Percentiles rank a stretch among this genome's conserved stretches.
phyloP scores from a whole-genome alignment of 2,888 invertebrate genomes.

The Epistrophella euchroma region DNA sequence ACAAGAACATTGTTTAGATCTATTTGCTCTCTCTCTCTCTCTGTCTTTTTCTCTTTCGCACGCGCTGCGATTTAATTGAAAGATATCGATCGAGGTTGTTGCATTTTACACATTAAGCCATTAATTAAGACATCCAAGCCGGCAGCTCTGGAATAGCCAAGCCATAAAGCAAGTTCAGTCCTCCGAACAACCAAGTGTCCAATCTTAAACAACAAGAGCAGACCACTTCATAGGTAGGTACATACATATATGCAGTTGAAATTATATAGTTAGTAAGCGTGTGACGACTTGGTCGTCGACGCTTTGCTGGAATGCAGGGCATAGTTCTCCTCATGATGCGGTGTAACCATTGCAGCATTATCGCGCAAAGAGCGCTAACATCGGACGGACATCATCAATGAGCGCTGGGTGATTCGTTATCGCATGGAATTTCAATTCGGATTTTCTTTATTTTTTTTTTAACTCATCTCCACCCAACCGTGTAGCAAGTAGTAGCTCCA shows the following conservation, averaged over 20 bases:
- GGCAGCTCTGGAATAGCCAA: constrained; percentile 32
- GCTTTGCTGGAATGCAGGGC: constrained; percentile 65
- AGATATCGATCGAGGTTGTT: constrained; percentile 76
- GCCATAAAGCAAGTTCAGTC: neutral
- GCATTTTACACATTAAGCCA: constrained; percentile 76
- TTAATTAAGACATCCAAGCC: constrained; percentile 75
- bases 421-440: constrained; percentile 68
- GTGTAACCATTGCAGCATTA: constrained; percentile 19
- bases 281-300: constrained; percentile 49
- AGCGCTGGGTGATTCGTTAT: constrained; percentile 70
- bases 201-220: constrained; percentile 49
- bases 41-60: constrained; percentile 43
- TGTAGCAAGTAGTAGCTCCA: constrained; percentile 42
- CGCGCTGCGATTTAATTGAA: constrained; percentile 71
- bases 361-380: constrained; percentile 48
- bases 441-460: constrained; percentile 15
- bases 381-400: constrained; percentile 69
- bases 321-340: constrained; percentile 68
- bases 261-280: constrained; percentile 20
- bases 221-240: neutral
- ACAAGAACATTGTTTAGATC: constrained; percentile 42
- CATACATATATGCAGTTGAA: neutral
- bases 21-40: constrained; percentile 29
- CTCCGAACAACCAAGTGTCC: neutral
- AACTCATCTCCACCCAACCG: constrained; percentile 4